A percentile compares a stretch with the other conserved stretches of the same genome.
Evolutionary conservation across 2,113 vertebrate genomes (phyloP).

Genomic region (Leptodactylus fuscus): DNA sequence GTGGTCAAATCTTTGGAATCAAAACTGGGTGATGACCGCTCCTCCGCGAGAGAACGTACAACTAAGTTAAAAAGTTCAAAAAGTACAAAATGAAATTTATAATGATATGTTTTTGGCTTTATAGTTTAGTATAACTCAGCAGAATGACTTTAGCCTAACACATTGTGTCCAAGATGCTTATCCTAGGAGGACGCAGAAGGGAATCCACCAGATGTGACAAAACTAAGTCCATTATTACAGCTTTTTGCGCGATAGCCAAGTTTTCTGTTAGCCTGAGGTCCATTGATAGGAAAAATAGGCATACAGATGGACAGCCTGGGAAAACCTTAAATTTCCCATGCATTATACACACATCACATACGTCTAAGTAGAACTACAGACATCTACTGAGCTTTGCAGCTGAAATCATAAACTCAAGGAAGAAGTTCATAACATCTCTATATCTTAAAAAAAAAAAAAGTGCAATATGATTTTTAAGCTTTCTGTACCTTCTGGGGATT

Average conservation of each 20-base stretch:
- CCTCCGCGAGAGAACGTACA: not conserved
- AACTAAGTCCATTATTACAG: slow-evolving; percentile 17
- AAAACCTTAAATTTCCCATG: slow-evolving; percentile 38
- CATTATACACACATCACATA: slow-evolving; percentile 25
- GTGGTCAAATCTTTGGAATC: not conserved
- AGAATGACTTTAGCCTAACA: not conserved
- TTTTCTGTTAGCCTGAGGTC: not conserved
- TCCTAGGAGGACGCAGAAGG: not conserved
- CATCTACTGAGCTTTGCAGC: slow-evolving; percentile 38
- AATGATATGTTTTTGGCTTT: not conserved
- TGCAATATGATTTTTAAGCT: slow-evolving; percentile 57
- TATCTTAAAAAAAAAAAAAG: slow-evolving; percentile 65
- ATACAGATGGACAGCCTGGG: slow-evolving; percentile 31
- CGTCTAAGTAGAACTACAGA: slow-evolving; percentile 32
- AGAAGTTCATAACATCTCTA: slow-evolving; percentile 65
- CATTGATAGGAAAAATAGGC: slow-evolving; percentile 20
- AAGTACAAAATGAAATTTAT: not conserved
- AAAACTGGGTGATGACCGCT: not conserved
- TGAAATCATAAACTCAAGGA: slow-evolving; percentile 52
- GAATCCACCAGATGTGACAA: slow-evolving; percentile 30
- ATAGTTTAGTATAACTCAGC: not conserved
- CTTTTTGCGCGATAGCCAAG: slow-evolving; percentile 8
- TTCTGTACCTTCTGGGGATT: slow-evolving; percentile 61
- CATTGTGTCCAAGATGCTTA: not conserved
- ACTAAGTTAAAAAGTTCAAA: not conserved